Base-by-base conservation (phyloP, 2,797 vertebrate genomes). In the Euphonia xanthogaster region DNA sequence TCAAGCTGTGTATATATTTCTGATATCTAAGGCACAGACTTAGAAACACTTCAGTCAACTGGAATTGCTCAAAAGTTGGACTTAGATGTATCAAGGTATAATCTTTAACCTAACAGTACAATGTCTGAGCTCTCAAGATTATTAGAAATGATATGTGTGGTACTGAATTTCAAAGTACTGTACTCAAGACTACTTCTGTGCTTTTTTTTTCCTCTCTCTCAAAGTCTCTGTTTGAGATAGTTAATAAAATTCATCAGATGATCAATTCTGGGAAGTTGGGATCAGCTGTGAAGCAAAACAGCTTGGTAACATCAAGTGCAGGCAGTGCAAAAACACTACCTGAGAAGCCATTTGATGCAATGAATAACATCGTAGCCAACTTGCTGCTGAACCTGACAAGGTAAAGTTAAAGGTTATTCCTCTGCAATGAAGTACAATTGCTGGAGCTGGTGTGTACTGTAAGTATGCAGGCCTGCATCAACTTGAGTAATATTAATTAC, bases 321-420 rank as follows among this genome's bases (percentile, higher is more conserved):
- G 98, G 98, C 9, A 91, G 96, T 22, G 80, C 98, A 50, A 98
- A 97, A 97, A 96, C 39, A 25, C 81, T 7, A 1, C 96, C 92
- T 5, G 98, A 98, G 96, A 99, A 98, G 86, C 99, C 99, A 2
- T 99, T 99, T 97, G 99, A 99, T 82, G 97, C 98, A 54, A 99
- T 99, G 99, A 99, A 99, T 97, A 99, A 99, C 96, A 99, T 99
- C 4, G 98, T 99, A 92, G 99, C 99, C 67, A 99, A 99, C 96
- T 97, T 99, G 94, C 97, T 99, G 70, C 98, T 99, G 79, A 99
- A 98, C 90, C 97, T 99, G 48, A 99, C 99, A 85, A 99, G 99
- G 99, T 99, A 97, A 96, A 75, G 54, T 48, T 89, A 13, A 19
- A 67, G 27, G 27, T 67, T 73, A 30, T 60, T 88, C 27, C 25